Percentiles rank a stretch among this genome's conserved stretches.
These are phyloP conservation scores for Vulpes lagopus DNA, from an alignment of 2,113 vertebrate species.

Conservation along the genomic window DNA sequence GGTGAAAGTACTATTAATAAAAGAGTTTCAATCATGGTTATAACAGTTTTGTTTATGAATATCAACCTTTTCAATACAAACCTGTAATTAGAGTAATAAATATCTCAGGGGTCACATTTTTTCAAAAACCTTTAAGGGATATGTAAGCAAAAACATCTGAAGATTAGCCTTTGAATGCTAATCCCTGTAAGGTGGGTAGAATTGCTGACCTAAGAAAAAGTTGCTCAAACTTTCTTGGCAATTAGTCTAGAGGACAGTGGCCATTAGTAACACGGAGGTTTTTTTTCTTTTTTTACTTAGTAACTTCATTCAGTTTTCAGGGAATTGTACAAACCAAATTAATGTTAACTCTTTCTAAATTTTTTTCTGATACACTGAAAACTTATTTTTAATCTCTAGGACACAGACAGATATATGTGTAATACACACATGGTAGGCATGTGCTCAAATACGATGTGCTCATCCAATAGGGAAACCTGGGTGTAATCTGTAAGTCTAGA, in stretches of 20 bases:
- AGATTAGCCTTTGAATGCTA: background rate
- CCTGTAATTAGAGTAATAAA: slow-evolving; percentile 22
- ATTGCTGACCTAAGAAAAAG: background rate
- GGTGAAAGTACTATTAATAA: background rate
- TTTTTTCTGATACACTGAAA: background rate
- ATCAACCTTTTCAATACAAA: background rate
- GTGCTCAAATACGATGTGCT: background rate
- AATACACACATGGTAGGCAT: background rate
- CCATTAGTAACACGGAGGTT: background rate
- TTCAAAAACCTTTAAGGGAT: background rate
- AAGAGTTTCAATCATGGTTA: background rate
- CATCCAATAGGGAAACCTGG: background rate
- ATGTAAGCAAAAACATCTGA: background rate
- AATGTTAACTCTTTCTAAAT: background rate
- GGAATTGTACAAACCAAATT: background rate
- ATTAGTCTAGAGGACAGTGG: background rate
- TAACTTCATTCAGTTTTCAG: background rate
- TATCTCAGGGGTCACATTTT: background rate
- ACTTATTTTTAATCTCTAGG: background rate
- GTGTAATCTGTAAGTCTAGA: background rate
- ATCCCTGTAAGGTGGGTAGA: background rate
- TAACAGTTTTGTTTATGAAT: background rate
- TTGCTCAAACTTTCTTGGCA: background rate
- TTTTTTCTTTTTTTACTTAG: background rate
- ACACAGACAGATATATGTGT: background rate